Base-by-base conservation (phyloP, 2,888 invertebrate genomes). In the Platynereis dumerilii region DNA sequence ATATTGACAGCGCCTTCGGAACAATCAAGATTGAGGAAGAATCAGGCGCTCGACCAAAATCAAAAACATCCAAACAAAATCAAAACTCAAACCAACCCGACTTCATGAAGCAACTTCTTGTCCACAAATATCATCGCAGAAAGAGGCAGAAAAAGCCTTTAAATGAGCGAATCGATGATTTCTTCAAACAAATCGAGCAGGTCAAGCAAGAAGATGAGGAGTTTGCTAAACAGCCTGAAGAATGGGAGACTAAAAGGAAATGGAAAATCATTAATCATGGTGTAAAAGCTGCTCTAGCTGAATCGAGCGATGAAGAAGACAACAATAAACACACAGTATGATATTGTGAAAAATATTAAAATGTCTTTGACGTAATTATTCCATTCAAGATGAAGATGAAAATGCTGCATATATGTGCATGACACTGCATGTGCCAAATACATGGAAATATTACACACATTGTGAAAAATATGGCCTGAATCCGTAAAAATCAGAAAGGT, bases 261-360 rank as follows among this genome's bases (percentile, higher is more conserved):
- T 65, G 58, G 54, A 42, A 42, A 52, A 24, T 53, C 15, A 7
- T 65, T 3, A 65, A 59, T 2, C 24, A 42, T 5, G 60, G 60
- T 1, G 29, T 34, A 2, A 54, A 60, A 20, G 65, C 56, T 1
- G 65, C 65, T 2, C 44, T 65, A 20, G 65, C 60, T 2, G 55
- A 54, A 24, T 65, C 65, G 3, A 65, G 65, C 26, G 65, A 65
- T 12, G 65, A 65, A 29, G 65, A 65, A 29, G 65, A 60, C n/a
- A 48, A 48, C 17, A 5, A n/a, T 20, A n/a, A 48, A 10, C 48
- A 48, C 48, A 48, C 48, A 48, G 48, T 48, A 5, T 48, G 17
- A 42, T 17, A 42, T 42, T 42, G 17, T 42, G 42, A n/a, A n/a
- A n/a, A n/a, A n/a, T n/a, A n/a, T n/a, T n/a, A n/a, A n/a, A n/a